Evolutionary conservation across 2,113 vertebrate genomes (phyloP), one percentile per base, ranked within the genome.

Genomic region (Pitta sordida): DNA sequence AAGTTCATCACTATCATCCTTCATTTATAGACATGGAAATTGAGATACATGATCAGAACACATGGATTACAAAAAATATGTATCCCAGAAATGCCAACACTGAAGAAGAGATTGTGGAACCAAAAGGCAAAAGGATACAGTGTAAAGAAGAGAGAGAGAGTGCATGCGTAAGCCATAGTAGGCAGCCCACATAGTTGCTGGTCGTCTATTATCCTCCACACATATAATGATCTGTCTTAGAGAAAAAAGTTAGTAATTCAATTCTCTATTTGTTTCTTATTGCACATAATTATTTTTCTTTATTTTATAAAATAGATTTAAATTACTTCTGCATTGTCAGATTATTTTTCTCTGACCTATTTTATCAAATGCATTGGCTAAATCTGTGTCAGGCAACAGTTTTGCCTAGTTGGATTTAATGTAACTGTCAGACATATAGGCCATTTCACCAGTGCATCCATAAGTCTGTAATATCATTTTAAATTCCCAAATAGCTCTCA

Each of bases 401-500:
- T 94, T 69, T 95, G 77, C 86, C 65, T 80, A 74, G 67, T 77
- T 91, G 75, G 37, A 77, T 74, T 79, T 67, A 91, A 79, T 48
- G 32, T n/a, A 86, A 80, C 69, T 95, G 83, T 91, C 68, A 96
- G 85, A 67, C 70, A 86, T 13, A 76, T 0, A 91, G 85, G 71
- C 73, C 88, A 90, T 94, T 88, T 91, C 81, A 85, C 34, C 48
- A 58, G 77, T 75, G 80, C 79, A 48, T 91, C 87, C 22, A 3
- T 80, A 63, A 93, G 80, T 70, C 83, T 56, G 34, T 32, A 83
- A 65, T 27, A 71, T 67, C 48, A 91, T 60, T 95, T 94, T 36
- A 90, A 94, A 92, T 44, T 56, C 83, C 62, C 59, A 91, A 94
- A 93, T 90, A 95, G 73, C 79, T 93, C 62, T 73, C 85, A 80